A percentile compares a stretch with the other conserved stretches of the same genome.
Conservation (phyloP, 1,140 invertebrate species). For the Aphis craccivora region DNA sequence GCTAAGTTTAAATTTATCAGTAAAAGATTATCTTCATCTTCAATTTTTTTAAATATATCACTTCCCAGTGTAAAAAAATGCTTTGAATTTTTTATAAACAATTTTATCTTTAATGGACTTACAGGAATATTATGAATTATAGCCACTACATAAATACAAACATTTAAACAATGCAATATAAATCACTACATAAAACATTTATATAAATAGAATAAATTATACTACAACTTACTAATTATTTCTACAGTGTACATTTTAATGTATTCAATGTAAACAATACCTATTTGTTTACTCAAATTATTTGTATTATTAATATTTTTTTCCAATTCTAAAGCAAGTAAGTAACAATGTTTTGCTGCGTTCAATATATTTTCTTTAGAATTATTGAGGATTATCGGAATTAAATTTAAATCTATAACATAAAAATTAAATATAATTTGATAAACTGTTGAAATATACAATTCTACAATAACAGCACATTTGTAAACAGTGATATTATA, state of each 20-base stretch:
- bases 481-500: no score
- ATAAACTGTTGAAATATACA: background rate
- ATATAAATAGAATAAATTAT: background rate
- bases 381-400: background rate
- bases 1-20: background rate
- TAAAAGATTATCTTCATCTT: background rate
- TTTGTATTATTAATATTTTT: background rate
- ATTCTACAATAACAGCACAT: no score
- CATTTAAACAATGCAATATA: background rate
- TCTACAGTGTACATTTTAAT: background rate
- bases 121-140: background rate
- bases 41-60: background rate
- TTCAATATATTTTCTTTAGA: background rate
- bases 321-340: background rate
- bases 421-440: background rate
- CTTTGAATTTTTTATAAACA: background rate
- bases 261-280: background rate
- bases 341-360: background rate
- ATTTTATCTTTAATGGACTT: background rate
- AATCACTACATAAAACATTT: background rate
- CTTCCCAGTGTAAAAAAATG: background rate
- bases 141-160: background rate
- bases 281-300: background rate
- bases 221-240: background rate
- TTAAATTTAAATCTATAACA: slow-evolving; percentile 15